A percentile compares a stretch with the other conserved stretches of the same genome.
Evolutionary conservation across 2,113 vertebrate genomes (phyloP).

Genomic region (Gulo gulo): DNA sequence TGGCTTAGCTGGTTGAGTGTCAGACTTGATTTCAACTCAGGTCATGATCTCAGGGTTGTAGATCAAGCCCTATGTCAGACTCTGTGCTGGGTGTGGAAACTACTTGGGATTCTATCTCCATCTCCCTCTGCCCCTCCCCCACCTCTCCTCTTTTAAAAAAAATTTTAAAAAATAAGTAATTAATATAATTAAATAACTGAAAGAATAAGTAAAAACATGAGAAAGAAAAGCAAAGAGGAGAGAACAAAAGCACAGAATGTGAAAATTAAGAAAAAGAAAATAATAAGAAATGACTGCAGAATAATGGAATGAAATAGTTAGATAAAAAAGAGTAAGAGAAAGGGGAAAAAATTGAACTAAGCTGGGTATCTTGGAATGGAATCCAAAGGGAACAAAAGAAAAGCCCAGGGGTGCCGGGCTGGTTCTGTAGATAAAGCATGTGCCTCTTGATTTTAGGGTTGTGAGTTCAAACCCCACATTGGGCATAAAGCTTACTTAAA

Average conservation of each 20-base stretch:
- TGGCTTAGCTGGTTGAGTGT: neutral
- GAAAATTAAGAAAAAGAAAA: neutral
- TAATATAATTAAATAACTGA: neutral
- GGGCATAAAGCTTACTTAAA: neutral
- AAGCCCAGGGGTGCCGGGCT: neutral
- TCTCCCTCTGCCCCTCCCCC: neutral
- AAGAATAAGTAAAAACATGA: neutral
- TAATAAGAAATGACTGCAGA: neutral
- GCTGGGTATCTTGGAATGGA: neutral
- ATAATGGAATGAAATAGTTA: neutral
- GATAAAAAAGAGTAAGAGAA: neutral
- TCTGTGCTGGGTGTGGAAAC: neutral
- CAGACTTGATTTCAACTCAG: neutral
- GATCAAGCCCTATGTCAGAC: neutral
- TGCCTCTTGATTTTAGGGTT: neutral
- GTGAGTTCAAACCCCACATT: neutral
- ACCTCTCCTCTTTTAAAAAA: neutral
- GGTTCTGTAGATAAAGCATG: neutral
- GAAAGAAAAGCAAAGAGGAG: neutral
- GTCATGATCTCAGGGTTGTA: neutral
- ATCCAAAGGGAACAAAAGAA: neutral
- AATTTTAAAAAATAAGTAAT: neutral
- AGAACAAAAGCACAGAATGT: neutral
- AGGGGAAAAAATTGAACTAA: neutral
- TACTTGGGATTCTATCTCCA: neutral